Evolutionary conservation across 2,113 vertebrate genomes (phyloP).

Genomic region (Cervus canadensis): DNA sequence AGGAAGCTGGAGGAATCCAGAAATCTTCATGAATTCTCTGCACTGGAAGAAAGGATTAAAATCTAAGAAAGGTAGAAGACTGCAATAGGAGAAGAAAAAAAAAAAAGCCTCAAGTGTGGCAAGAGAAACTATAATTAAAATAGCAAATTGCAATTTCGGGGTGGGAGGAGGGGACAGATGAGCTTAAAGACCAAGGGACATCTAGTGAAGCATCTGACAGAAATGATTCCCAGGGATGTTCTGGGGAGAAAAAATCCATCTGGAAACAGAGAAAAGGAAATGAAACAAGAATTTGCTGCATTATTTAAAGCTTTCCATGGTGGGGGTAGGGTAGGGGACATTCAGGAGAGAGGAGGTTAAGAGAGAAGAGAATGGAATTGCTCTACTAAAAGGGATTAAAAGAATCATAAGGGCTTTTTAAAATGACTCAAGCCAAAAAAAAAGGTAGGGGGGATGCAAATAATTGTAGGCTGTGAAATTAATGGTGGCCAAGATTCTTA

Average conservation of each 20-base stretch:
- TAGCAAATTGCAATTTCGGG: constrained; percentile 41
- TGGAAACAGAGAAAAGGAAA: constrained; percentile 73
- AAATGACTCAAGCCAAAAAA: constrained; percentile 48
- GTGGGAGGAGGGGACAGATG: background rate
- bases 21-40: constrained; percentile 66
- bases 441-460: constrained; percentile 27
- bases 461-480: constrained; percentile 61
- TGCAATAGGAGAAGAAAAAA: background rate
- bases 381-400: constrained; percentile 65
- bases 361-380: constrained; percentile 51
- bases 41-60: constrained; percentile 58
- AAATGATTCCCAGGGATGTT: constrained; percentile 65
- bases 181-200: constrained; percentile 45
- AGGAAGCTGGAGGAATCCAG: constrained; percentile 36
- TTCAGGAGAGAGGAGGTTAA: constrained; percentile 46
- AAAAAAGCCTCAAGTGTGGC: constrained; percentile 16
- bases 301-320: constrained; percentile 67
- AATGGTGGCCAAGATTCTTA: constrained; percentile 63
- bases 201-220: constrained; percentile 49
- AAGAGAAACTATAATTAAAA: constrained; percentile 67
- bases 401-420: constrained; percentile 57
- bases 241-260: constrained; percentile 63
- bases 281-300: constrained; percentile 71
- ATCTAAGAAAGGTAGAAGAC: constrained; percentile 36
- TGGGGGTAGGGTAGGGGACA: background rate